Evolutionary conservation across 2,888 invertebrate species (phyloP).

Genomic region (Hydrotaea diabolus): DNA sequence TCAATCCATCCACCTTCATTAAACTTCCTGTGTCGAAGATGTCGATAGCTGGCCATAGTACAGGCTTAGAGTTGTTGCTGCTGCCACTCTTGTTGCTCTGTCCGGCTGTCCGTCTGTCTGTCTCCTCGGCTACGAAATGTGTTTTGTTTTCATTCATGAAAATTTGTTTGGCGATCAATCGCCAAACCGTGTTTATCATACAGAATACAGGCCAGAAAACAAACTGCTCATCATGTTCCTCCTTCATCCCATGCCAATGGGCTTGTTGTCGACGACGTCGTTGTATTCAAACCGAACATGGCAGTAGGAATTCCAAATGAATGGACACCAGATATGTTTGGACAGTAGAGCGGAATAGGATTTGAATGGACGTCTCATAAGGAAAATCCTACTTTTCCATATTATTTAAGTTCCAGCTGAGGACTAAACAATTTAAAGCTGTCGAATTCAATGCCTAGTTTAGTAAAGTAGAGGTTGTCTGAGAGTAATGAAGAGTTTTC

Average conservation of each 20-base stretch:
- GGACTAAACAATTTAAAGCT: too few relatives aligned
- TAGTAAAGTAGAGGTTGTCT: too few relatives aligned
- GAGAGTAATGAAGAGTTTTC: too few relatives aligned
- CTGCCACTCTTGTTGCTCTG: slow-evolving; percentile 13
- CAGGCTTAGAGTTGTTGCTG: background rate
- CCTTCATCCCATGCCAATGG: background rate
- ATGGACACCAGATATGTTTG: slow-evolving; percentile 41
- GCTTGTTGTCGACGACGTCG: background rate
- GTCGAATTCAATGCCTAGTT: too few relatives aligned
- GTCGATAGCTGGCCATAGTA: background rate
- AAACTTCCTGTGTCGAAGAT: slow-evolving; percentile 64
- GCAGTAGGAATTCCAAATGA: slow-evolving; percentile 56
- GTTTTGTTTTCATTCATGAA: slow-evolving; percentile 65
- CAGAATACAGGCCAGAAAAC: slow-evolving; percentile 56
- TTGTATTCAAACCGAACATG: slow-evolving; percentile 46
- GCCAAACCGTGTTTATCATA: slow-evolving; percentile 64
- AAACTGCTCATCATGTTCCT: slow-evolving; percentile 35
- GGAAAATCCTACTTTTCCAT: too few relatives aligned
- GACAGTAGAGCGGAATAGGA: slow-evolving; percentile 43
- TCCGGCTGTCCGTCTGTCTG: slow-evolving; percentile 37
- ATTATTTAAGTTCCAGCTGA: too few relatives aligned
- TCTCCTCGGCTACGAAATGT: slow-evolving; percentile 50
- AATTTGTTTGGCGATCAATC: slow-evolving; percentile 67
- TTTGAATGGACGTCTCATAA: background rate
- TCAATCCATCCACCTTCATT: slow-evolving; percentile 69